Percentiles rank a stretch among this genome's conserved stretches.
These are phyloP conservation scores for Amphimallon solstitiale DNA, from an alignment of 2,888 invertebrate genomes.

Conservation along the genomic window DNA sequence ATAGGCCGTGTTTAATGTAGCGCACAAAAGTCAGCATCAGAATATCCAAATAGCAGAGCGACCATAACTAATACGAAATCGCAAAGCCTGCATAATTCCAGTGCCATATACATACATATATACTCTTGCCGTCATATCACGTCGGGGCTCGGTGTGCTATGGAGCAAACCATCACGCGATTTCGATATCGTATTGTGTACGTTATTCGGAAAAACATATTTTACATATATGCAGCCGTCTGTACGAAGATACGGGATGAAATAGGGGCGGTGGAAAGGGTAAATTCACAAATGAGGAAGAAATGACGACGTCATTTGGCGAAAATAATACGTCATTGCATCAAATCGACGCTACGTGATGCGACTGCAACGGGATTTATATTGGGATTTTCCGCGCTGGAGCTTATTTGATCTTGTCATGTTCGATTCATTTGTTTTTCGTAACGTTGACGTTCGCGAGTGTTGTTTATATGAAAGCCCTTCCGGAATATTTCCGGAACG, in stretches of 20 bases:
- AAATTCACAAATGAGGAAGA: constrained; percentile 7
- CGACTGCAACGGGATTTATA: constrained; percentile 46
- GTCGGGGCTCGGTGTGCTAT: too few relatives aligned
- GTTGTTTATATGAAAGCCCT: constrained; percentile 15
- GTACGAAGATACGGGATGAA: constrained; percentile 25
- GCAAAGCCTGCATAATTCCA: constrained; percentile 45
- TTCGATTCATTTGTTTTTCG: constrained; percentile 41
- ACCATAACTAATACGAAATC: constrained; percentile 48
- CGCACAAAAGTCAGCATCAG: constrained; percentile 44
- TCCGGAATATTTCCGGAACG: neutral
- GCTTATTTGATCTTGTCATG: constrained; percentile 47
- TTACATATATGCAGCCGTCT: neutral
- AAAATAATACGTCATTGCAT: constrained; percentile 49
- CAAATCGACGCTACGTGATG: constrained; percentile 47
- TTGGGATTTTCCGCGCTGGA: constrained; percentile 44
- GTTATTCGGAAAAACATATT: neutral
- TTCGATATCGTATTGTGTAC: too few relatives aligned
- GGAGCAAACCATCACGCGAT: too few relatives aligned
- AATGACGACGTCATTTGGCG: constrained; percentile 36
- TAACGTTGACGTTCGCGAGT: neutral
- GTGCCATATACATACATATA: neutral
- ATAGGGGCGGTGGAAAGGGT: neutral
- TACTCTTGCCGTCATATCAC: neutral
- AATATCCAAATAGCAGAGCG: constrained; percentile 43
- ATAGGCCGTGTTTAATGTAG: constrained; percentile 42